phyloP scores from a whole-genome alignment of 1,140 invertebrate species.

The Drosophila sucinea region DNA sequence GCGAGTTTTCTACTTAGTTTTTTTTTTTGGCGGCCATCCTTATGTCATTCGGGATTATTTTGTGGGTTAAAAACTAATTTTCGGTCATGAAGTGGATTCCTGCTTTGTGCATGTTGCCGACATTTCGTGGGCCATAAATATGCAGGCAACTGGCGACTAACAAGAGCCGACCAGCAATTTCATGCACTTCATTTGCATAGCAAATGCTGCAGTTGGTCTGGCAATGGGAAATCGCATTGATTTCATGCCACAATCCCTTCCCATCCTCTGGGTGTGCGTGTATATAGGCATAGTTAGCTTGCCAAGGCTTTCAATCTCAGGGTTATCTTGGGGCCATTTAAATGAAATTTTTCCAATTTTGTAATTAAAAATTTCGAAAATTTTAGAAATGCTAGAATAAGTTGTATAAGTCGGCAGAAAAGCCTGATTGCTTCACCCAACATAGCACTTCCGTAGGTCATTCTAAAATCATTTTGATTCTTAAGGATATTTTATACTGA shows the following conservation, averaged over 20 bases:
- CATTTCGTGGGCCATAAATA: slow-evolving; percentile 70
- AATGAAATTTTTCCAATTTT: too few species aligned
- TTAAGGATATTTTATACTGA: too few species aligned
- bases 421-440: too few species aligned
- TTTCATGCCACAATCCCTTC: background rate
- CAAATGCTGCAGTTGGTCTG: slow-evolving; percentile 18
- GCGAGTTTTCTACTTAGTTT: slow-evolving; percentile 7
- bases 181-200: slow-evolving; percentile 65
- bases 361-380: too few species aligned
- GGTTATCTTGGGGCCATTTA: background rate
- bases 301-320: background rate
- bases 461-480: too few species aligned
- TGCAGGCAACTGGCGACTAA: slow-evolving; percentile 57
- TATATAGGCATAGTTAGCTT: background rate
- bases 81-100: slow-evolving; percentile 79
- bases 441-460: too few species aligned
- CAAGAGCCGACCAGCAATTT: slow-evolving; percentile 39
- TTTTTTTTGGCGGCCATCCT: slow-evolving; percentile 59
- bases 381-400: too few species aligned
- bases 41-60: slow-evolving; percentile 82
- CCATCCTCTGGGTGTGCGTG: background rate
- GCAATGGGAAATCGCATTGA: slow-evolving; percentile 16
- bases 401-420: too few species aligned
- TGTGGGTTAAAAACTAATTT: slow-evolving; percentile 82
- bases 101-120: slow-evolving; percentile 60